Evolutionary conservation across 1,140 invertebrate species (phyloP).

Genomic region (Sitodiplosis mosellana): DNA sequence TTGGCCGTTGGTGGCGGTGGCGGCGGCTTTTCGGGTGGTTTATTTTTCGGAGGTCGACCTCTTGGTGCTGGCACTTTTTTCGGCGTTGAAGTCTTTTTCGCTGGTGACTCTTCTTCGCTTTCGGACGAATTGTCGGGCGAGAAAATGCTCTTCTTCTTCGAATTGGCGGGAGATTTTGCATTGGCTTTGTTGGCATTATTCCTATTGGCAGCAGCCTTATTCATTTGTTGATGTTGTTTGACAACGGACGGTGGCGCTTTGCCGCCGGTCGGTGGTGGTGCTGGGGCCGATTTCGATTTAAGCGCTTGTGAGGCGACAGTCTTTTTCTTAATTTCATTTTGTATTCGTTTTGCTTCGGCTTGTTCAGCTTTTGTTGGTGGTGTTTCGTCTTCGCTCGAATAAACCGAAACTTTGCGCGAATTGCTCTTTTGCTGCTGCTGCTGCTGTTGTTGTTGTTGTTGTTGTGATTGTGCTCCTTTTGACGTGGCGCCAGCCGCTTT

Average conservation of each 20-base stretch:
- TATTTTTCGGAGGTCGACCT: slow-evolving; percentile 12
- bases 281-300: slow-evolving; percentile 22
- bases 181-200: slow-evolving; percentile 13
- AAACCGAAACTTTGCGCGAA: slow-evolving; percentile 14
- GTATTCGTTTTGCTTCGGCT: slow-evolving; percentile 22
- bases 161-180: slow-evolving; percentile 22
- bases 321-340: slow-evolving; percentile 17
- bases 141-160: slow-evolving; percentile 64
- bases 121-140: slow-evolving; percentile 65
- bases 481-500: no score
- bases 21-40: slow-evolving; percentile 8
- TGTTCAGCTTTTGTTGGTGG: slow-evolving; percentile 24
- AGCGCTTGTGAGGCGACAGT: slow-evolving; percentile 19
- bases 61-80: slow-evolving; percentile 2
- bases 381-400: slow-evolving; percentile 21
- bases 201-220: slow-evolving; percentile 5
- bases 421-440: slow-evolving; percentile 31
- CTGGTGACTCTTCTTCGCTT: slow-evolving; percentile 14
- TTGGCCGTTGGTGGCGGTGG: slow-evolving; percentile 14
- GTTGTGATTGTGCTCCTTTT: no score
- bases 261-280: slow-evolving; percentile 20
- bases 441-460: slow-evolving; percentile 4
- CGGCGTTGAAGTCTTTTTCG: slow-evolving; percentile 14
- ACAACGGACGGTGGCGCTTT: slow-evolving; percentile 14
- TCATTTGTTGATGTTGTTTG: slow-evolving; percentile 15